Evolutionary conservation across 2,888 invertebrate genomes (phyloP).

Genomic region (Lochmaea capreae): DNA sequence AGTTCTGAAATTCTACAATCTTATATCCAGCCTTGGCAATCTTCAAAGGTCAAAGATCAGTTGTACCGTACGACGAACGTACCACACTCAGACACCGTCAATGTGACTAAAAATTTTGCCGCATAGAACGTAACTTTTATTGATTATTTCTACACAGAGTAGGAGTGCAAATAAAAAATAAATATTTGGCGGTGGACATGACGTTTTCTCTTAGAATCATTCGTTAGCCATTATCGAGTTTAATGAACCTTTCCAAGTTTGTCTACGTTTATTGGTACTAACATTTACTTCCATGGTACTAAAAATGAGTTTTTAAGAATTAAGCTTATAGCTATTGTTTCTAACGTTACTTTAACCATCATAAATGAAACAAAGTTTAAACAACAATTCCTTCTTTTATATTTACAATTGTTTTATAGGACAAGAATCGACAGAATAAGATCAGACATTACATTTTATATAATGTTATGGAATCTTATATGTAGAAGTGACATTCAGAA

Average conservation of each 20-base stretch:
- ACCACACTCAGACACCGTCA: constrained; percentile 36
- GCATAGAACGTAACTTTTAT: background rate
- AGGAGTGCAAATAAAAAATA: background rate
- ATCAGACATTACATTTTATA: background rate
- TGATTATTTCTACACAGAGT: background rate
- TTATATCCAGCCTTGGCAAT: constrained; percentile 56
- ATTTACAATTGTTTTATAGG: background rate
- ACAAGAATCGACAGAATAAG: background rate
- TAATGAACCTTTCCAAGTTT: background rate
- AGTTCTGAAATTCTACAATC: constrained; percentile 9
- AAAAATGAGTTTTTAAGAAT: background rate
- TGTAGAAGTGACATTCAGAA: background rate
- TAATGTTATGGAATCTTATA: background rate
- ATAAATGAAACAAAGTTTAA: background rate
- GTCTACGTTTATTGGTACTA: background rate
- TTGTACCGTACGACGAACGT: constrained; percentile 53
- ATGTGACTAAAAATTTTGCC: constrained; percentile 35
- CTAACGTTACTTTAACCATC: background rate
- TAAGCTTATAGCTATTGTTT: background rate
- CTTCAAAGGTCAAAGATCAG: constrained; percentile 59
- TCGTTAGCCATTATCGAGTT: background rate
- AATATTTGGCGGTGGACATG: background rate
- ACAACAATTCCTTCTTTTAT: background rate
- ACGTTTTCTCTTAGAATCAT: background rate
- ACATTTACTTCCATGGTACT: background rate